phyloP scores from a whole-genome alignment of 2,113 vertebrate genomes.

The Hassar affinis region DNA sequence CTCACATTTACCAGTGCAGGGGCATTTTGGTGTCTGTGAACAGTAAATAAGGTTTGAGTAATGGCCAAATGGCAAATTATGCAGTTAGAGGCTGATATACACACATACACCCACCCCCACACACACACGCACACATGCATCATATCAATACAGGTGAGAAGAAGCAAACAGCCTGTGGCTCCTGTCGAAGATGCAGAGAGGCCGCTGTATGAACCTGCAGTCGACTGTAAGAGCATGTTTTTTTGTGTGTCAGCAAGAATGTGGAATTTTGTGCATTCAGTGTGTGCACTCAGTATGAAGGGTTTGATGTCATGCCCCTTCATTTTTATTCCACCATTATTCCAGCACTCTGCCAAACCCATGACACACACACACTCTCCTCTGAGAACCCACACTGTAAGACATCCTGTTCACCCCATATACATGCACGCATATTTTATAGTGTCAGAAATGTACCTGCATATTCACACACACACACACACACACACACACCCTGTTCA shows the following conservation, averaged over 20 bases:
- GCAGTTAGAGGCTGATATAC: slow-evolving; percentile 21
- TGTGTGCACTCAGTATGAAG: slow-evolving; percentile 18
- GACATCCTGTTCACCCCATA: slow-evolving; percentile 22
- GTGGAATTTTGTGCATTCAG: slow-evolving; percentile 8
- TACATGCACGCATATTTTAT: neutral
- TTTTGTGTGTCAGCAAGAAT: slow-evolving; percentile 25
- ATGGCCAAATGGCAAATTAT: neutral
- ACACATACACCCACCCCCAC: too few relatives aligned
- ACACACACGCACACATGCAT: slow-evolving; percentile 43
- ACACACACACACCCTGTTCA: too few relatives aligned
- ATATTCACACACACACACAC: too few relatives aligned
- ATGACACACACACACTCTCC: neutral
- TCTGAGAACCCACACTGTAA: slow-evolving; percentile 48
- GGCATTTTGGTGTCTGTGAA: slow-evolving; percentile 12
- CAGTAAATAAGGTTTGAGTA: slow-evolving; percentile 17
- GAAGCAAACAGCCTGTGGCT: slow-evolving; percentile 67
- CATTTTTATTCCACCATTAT: neutral
- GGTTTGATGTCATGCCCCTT: slow-evolving; percentile 9
- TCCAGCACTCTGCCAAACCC: neutral
- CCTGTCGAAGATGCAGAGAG: slow-evolving; percentile 60
- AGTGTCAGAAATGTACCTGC: neutral
- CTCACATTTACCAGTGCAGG: slow-evolving; percentile 13
- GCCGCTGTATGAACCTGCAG: slow-evolving; percentile 57
- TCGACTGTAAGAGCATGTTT: slow-evolving; percentile 21
- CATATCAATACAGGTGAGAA: slow-evolving; percentile 47